phyloP scores from a whole-genome alignment of 2,888 invertebrate genomes.

The Nebria salina region DNA sequence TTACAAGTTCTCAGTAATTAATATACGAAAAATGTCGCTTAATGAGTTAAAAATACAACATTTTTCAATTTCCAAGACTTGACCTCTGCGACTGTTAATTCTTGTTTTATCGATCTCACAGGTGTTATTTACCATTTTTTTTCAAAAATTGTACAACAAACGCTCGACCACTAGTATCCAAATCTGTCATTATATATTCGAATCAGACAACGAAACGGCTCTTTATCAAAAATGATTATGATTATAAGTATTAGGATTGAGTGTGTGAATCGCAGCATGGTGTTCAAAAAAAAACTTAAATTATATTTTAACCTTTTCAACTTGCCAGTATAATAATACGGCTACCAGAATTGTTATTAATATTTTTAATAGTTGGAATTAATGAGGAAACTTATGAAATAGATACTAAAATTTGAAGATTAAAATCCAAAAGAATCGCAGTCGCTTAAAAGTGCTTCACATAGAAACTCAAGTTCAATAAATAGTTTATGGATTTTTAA shows the following conservation, averaged over 20 bases:
- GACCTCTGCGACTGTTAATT: constrained; percentile 39
- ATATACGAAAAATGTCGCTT: constrained; percentile 39
- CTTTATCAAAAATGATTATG: neutral
- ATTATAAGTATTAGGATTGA: neutral
- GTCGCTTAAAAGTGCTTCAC: neutral
- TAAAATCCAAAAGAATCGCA: too few species aligned
- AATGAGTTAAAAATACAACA: constrained; percentile 36
- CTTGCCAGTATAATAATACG: neutral
- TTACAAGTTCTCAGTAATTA: constrained; percentile 33
- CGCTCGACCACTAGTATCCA: neutral
- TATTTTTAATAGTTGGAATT: neutral
- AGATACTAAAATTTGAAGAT: too few species aligned
- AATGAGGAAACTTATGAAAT: neutral
- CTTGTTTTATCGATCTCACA: constrained; percentile 28
- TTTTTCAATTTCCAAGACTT: constrained; percentile 33
- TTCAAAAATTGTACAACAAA: neutral
- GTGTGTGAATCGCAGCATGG: neutral
- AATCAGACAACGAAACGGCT: neutral
- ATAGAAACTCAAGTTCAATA: neutral
- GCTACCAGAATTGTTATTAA: neutral
- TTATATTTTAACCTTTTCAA: constrained; percentile 1
- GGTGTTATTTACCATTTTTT: constrained; percentile 35
- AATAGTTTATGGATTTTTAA: neutral
- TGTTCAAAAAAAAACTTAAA: neutral
- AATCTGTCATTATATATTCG: neutral